Evolutionary conservation across 2,888 invertebrate genomes (phyloP).

Genomic region (Chironomus riparius): DNA sequence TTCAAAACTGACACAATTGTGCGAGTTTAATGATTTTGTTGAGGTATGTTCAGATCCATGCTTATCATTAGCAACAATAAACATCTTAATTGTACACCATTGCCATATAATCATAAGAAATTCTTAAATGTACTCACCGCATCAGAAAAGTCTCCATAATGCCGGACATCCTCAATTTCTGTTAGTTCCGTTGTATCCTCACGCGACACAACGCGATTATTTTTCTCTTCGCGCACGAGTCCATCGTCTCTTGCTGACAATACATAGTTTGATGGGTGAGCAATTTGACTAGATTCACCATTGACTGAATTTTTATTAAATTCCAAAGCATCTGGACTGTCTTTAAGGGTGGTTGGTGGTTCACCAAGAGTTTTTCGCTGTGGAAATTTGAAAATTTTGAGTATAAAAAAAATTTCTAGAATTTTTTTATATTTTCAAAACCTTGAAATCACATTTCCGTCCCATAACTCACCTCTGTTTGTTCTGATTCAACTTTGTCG

Average conservation of each 20-base stretch:
- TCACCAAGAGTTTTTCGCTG: slow-evolving; percentile 47
- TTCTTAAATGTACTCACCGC: slow-evolving; percentile 52
- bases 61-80: too few species aligned
- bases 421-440: background rate
- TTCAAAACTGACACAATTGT: background rate
- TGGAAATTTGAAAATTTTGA: slow-evolving; percentile 26
- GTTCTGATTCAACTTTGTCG: slow-evolving; percentile 79
- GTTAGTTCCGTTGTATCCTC: slow-evolving; percentile 73
- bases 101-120: background rate
- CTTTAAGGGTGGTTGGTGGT: slow-evolving; percentile 35
- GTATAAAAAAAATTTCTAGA: background rate
- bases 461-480: slow-evolving; percentile 57
- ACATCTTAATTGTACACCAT: too few species aligned
- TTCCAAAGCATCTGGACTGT: slow-evolving; percentile 20
- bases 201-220: slow-evolving; percentile 67
- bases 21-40: too few species aligned
- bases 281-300: slow-evolving; percentile 38
- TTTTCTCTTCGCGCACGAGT: slow-evolving; percentile 71
- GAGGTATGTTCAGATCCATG: too few species aligned
- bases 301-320: slow-evolving; percentile 23
- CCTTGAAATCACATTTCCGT: slow-evolving; percentile 2
- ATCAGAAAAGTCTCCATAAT: slow-evolving; percentile 77
- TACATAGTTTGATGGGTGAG: slow-evolving; percentile 32
- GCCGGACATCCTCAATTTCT: slow-evolving; percentile 76
- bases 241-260: slow-evolving; percentile 62